Conservation (phyloP, 23 tunicate species). For the Styela plicata region DNA sequence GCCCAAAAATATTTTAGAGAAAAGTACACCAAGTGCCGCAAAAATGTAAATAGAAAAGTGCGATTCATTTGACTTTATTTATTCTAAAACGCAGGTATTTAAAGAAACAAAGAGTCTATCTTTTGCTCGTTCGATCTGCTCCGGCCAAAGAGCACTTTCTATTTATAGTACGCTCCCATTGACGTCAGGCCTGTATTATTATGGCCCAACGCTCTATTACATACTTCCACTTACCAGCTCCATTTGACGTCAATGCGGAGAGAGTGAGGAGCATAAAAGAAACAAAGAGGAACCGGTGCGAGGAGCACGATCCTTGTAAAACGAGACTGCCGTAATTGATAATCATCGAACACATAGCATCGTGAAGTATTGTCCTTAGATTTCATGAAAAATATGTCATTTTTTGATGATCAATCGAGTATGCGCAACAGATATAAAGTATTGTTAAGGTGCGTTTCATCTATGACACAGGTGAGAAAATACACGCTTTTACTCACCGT, state of each 20-base stretch:
- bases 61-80: background rate
- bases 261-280: conserved; percentile 27
- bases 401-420: no score
- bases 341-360: conserved; percentile 4
- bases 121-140: background rate
- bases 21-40: background rate
- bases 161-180: conserved; percentile 27
- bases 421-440: no score
- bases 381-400: no score
- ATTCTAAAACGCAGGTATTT: background rate
- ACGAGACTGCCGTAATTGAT: conserved; percentile 13
- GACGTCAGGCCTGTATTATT: conserved; percentile 39
- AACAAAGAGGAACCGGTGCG: background rate
- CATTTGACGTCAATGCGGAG: conserved; percentile 39
- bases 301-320: background rate
- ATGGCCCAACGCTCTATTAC: conserved; percentile 24
- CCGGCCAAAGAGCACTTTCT: conserved; percentile 11
- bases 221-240: conserved; percentile 29
- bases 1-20: background rate
- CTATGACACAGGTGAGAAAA: no score
- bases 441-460: no score
- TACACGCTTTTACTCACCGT: background rate
- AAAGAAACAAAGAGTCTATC: background rate
- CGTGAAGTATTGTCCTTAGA: no score
- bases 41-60: conserved; percentile 4